Conservation (phyloP, 2,113 vertebrate genomes). For the Tragelaphus scriptus region DNA sequence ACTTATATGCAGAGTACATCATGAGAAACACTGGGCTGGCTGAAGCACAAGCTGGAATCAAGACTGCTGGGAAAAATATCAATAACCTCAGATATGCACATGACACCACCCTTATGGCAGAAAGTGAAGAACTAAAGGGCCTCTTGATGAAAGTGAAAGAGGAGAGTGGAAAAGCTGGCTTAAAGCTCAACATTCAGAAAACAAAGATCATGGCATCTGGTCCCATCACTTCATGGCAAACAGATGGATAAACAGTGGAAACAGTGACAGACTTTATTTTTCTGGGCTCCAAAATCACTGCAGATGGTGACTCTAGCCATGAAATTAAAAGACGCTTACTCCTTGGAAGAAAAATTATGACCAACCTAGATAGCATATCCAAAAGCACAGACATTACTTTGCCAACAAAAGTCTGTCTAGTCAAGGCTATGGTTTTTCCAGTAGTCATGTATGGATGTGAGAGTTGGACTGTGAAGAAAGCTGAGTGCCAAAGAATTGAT, state of each 20-base stretch:
- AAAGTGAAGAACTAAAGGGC: background rate
- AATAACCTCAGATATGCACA: background rate
- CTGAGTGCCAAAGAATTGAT: background rate
- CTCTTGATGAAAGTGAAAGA: background rate
- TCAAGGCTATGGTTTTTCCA: background rate
- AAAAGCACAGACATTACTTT: background rate
- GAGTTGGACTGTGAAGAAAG: background rate
- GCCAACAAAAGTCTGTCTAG: accelerated
- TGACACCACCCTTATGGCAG: background rate
- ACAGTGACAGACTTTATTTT: background rate
- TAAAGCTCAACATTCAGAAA: background rate
- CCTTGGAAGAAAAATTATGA: background rate
- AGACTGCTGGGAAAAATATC: background rate
- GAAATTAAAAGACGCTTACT: background rate
- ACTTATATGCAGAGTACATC: background rate
- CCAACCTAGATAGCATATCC: background rate
- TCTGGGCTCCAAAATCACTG: background rate
- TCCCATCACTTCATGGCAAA: background rate
- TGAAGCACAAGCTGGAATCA: background rate
- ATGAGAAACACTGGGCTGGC: background rate
- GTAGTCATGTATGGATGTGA: background rate
- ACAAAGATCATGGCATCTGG: background rate
- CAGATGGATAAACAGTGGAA: background rate
- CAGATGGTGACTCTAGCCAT: background rate
- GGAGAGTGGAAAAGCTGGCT: background rate